Evolutionary conservation across 1,140 invertebrate species (phyloP).

Genomic region (Eueides isabella): DNA sequence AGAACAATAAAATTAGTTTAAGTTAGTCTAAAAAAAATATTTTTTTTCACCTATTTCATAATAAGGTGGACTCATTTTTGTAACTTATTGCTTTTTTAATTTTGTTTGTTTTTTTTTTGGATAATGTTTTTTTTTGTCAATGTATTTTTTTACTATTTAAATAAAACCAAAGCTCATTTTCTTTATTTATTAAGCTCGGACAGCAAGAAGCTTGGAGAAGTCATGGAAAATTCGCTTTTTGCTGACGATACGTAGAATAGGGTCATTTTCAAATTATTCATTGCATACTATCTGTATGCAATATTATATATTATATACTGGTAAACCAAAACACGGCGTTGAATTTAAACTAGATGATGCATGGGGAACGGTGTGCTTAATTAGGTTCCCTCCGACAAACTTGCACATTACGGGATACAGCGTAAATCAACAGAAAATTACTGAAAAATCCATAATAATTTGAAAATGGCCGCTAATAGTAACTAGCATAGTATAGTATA

Average conservation of each 20-base stretch:
- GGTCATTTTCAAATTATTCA: not conserved
- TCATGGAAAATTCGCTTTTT: not conserved
- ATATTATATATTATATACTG: too few species aligned
- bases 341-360: too few species aligned
- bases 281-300: too few species aligned
- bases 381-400: too few species aligned
- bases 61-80: constrained; percentile 26
- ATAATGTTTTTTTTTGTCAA: constrained; percentile 24
- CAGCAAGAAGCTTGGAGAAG: not conserved
- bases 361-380: too few species aligned
- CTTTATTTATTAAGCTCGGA: constrained; percentile 52
- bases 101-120: constrained; percentile 18
- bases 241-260: not conserved
- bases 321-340: too few species aligned
- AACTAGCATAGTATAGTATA: constrained; percentile 11
- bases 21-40: constrained; percentile 17
- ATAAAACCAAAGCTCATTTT: constrained; percentile 67
- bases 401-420: too few species aligned
- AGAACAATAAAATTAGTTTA: constrained; percentile 14
- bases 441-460: not conserved
- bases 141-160: constrained; percentile 47
- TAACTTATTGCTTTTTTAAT: constrained; percentile 38
- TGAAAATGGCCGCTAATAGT: constrained; percentile 34
- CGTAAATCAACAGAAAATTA: too few species aligned
- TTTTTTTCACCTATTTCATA: not conserved